A percentile compares a stretch with the other conserved stretches of the same genome.
Conservation (phyloP, 2,113 vertebrate species). For the Salminus brasiliensis region DNA sequence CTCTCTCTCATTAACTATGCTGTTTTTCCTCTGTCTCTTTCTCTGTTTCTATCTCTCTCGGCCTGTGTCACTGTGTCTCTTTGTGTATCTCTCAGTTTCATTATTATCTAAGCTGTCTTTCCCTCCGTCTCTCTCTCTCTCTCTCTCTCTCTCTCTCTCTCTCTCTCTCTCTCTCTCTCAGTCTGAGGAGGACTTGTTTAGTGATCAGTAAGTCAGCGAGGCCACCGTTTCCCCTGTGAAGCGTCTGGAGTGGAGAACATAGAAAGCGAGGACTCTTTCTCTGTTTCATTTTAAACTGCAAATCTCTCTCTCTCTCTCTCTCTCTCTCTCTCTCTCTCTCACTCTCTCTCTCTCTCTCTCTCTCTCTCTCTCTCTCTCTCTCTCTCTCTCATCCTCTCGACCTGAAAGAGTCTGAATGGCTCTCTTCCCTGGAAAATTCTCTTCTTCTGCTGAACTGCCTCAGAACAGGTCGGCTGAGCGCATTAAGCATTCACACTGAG, state of each 20-base stretch:
- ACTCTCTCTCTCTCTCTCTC: not conserved
- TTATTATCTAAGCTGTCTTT: not conserved
- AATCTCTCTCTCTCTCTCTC: conserved; percentile 1
- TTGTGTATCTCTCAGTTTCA: no score
- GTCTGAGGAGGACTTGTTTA: not conserved
- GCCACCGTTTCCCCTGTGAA: not conserved
- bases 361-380: no score
- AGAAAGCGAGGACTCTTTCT: not conserved
- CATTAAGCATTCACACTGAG: conserved; percentile 39
- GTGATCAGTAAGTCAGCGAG: not conserved
- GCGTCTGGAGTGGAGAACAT: not conserved
- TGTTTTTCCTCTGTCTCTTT: no score
- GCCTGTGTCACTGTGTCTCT: no score
- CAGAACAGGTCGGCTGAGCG: conserved; percentile 35
- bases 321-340: no score
- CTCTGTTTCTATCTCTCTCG: not conserved
- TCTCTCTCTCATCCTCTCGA: not conserved
- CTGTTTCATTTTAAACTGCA: not conserved
- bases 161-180: not conserved
- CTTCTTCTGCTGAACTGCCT: conserved; percentile 24
- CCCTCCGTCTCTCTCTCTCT: not conserved
- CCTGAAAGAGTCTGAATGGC: not conserved
- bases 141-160: not conserved
- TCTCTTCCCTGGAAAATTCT: not conserved
- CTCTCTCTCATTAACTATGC: not conserved